Evolutionary conservation across 2,888 invertebrate species (phyloP).

Genomic region (Macroteleia sp.): DNA sequence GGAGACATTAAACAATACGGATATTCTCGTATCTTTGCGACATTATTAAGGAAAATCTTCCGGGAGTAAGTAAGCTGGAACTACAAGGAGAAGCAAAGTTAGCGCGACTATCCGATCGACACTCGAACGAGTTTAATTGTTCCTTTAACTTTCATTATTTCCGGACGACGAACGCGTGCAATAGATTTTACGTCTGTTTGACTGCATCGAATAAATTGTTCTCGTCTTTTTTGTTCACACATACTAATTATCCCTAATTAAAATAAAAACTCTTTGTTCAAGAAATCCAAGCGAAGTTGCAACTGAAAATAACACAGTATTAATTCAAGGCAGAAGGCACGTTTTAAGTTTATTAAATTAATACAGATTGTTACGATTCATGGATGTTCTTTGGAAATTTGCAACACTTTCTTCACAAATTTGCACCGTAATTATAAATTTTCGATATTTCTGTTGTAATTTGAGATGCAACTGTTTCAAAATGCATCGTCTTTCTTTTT

Average conservation of each 20-base stretch:
- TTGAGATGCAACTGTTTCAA: too few relatives aligned
- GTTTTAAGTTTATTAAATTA: too few relatives aligned
- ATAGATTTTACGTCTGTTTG: conserved; percentile 51
- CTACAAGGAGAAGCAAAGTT: conserved; percentile 42
- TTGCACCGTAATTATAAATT: too few relatives aligned
- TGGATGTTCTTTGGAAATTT: too few relatives aligned
- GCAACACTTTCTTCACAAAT: too few relatives aligned
- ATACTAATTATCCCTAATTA: conserved; percentile 15
- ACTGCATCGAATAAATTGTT: conserved; percentile 29
- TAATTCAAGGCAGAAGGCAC: too few relatives aligned
- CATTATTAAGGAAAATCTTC: conserved; percentile 67
- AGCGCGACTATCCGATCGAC: conserved; percentile 53
- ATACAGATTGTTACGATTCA: too few relatives aligned
- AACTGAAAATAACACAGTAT: neutral
- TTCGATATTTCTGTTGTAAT: too few relatives aligned
- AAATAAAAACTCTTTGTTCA: conserved; percentile 11
- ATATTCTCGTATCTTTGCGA: conserved; percentile 58
- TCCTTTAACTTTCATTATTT: conserved; percentile 71
- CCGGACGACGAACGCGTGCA: conserved; percentile 50
- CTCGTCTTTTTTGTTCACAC: conserved; percentile 8
- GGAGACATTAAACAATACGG: conserved; percentile 26
- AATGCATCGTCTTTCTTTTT: too few relatives aligned
- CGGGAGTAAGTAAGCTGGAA: conserved; percentile 52
- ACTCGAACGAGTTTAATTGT: conserved; percentile 70
- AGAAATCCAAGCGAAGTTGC: neutral